Evolutionary conservation across 2,888 invertebrate genomes (phyloP), one percentile per base, ranked within the genome.

Genomic region (Xestia xanthographa): DNA sequence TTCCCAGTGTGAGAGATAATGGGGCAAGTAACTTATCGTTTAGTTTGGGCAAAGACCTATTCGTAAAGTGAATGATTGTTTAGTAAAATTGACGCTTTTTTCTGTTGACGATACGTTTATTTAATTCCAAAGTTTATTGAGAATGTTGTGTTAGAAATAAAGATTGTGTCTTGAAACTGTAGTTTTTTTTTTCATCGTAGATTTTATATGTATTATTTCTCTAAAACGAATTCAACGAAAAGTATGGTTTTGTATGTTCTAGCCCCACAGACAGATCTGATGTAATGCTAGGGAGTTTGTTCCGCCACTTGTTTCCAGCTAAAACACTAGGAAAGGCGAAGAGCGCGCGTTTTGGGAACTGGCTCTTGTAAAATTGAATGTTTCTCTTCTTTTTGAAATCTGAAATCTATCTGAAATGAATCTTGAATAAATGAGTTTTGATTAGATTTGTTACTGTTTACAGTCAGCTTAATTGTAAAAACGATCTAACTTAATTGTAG

Each of bases 61-160:
- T 83, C 73, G 70, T 86, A 79, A 84, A 75, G 41, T 69, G 43
- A 83, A 85, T 79, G 38, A 80, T 86, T 82, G 77, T 86, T 87
- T 86, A 86, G 84, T 80, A 86, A 84, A 82, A 80, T 79, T 89
- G 80, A 90, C 80, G 91, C 92, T 93, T 92, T 72, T 84, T 93
- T 92, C 53, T 80, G 88, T 92, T 93, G 41, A 82, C 62, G 66
- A 82, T 90, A 89, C 88, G 86, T 93, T 92, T 29, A 87, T 92
- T 92, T 90, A 86, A 91, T 89, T 90, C 80, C 71, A 84, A 91
- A 72, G 81, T 92, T 91, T 92, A 86, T 88, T 84, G 90, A 90
- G 83, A 92, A 92, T 92, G 91, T 94, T 95, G 94, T 94, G 92
- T 95, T 95, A 94, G 90, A 92, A 94, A 95, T 94, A 93, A 94